A percentile compares a stretch with the other conserved stretches of the same genome.
Evolutionary conservation across 92 coral and sea anemone genomes (phyloP).

Genomic region (Palythoa caribaeorum): DNA sequence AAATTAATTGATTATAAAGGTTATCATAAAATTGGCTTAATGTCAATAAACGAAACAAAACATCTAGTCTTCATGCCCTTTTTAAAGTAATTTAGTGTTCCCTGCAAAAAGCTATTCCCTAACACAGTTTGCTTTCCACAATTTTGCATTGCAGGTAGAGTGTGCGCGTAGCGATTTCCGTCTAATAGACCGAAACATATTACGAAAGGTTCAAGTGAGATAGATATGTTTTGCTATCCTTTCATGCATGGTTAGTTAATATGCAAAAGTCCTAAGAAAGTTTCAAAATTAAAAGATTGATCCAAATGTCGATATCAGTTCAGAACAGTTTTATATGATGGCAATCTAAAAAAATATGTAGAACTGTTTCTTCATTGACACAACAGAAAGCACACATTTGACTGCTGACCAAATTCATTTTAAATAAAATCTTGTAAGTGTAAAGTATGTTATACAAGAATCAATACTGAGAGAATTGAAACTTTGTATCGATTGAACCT

Average conservation of each 20-base stretch:
- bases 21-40: no score
- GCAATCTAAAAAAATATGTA: neutral
- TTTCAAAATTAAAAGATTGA: no score
- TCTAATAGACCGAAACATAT: neutral
- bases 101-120: no score
- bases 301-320: neutral
- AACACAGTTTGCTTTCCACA: neutral
- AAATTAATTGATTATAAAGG: no score
- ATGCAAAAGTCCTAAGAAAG: no score
- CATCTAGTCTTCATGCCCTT: no score
- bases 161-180: neutral
- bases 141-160: neutral
- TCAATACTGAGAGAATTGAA: neutral
- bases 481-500: no score
- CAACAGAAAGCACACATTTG: neutral
- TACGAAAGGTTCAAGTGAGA: neutral
- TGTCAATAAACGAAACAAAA: no score
- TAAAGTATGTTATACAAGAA: neutral
- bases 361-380: slow-evolving; percentile 10
- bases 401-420: neutral
- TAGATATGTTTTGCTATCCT: neutral
- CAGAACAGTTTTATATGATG: neutral
- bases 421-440: neutral
- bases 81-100: no score
- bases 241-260: no score